Conservation (phyloP, 2,113 vertebrate species). For the Aphyosemion australe region DNA sequence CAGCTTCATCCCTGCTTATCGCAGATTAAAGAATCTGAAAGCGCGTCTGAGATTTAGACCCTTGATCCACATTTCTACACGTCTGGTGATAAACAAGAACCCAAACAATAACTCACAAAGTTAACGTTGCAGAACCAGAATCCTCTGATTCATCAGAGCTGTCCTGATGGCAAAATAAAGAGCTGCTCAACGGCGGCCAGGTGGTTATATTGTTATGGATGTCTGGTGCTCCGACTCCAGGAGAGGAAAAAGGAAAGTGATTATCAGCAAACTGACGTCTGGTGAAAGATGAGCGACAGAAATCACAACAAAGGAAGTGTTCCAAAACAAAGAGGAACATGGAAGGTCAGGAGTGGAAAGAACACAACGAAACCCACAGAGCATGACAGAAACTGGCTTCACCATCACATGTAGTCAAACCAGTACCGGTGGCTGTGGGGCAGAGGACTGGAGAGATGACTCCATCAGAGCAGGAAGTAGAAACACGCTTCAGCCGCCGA, state of each 20-base stretch:
- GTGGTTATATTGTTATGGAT: neutral
- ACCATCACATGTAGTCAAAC: slow-evolving; percentile 11
- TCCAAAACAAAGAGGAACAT: neutral
- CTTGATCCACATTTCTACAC: too few species aligned
- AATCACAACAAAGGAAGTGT: neutral
- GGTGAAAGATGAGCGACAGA: neutral
- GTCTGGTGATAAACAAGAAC: too few species aligned
- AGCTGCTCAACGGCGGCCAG: neutral
- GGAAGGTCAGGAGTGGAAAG: neutral
- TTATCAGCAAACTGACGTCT: neutral
- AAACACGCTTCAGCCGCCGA: neutral
- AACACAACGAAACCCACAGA: slow-evolving; percentile 6
- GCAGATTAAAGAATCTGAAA: too few species aligned
- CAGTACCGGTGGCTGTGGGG: slow-evolving; percentile 4
- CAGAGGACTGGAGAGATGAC: slow-evolving; percentile 17
- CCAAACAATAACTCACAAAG: neutral
- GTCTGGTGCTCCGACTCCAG: neutral
- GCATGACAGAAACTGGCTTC: slow-evolving; percentile 4
- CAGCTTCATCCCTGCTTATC: too few species aligned
- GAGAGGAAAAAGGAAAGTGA: neutral
- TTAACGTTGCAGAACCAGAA: neutral
- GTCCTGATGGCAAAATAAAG: neutral
- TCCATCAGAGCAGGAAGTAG: neutral
- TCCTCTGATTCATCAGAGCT: neutral
- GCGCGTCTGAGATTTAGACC: too few species aligned